phyloP scores from a whole-genome alignment of 2,113 vertebrate species.

The Hemicordylus capensis region DNA sequence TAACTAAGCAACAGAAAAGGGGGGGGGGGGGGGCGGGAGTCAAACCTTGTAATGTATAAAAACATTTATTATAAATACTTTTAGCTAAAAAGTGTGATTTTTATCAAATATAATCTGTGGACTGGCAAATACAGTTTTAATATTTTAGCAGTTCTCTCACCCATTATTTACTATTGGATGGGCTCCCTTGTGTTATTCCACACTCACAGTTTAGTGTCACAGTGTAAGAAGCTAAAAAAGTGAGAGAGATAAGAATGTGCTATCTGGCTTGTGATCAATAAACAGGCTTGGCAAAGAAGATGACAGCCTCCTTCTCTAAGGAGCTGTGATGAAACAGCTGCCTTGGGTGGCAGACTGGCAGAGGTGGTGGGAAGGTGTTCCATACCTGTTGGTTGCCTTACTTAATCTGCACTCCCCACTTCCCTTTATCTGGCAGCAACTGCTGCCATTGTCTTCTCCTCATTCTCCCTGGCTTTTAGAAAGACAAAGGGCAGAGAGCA shows the following conservation, averaged over 20 bases:
- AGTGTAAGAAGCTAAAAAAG: conserved; percentile 53
- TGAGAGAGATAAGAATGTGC: conserved; percentile 1
- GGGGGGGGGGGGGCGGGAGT: conserved; percentile 52
- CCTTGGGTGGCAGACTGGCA: too few relatives aligned
- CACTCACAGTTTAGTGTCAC: conserved; percentile 63
- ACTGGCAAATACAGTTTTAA: conserved; percentile 65
- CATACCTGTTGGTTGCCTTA: too few relatives aligned
- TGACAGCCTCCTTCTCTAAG: not conserved
- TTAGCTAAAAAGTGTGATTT: conserved; percentile 67
- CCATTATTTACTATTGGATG: conserved; percentile 55
- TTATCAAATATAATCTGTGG: conserved; percentile 69
- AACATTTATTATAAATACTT: conserved; percentile 78
- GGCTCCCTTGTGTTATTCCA: conserved; percentile 60
- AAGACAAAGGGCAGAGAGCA: too few relatives aligned
- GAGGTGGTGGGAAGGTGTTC: too few relatives aligned
- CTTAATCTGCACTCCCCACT: too few relatives aligned
- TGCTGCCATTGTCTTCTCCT: too few relatives aligned
- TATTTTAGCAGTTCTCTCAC: conserved; percentile 59
- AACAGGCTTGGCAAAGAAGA: not conserved
- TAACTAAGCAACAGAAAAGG: conserved; percentile 67
- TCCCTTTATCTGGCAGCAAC: too few relatives aligned
- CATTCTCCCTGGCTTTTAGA: too few relatives aligned
- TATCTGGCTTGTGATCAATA: not conserved
- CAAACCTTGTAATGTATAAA: conserved; percentile 73
- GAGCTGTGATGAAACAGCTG: too few relatives aligned